Percentiles rank a stretch among this genome's conserved stretches.
Conservation (phyloP, 2,888 invertebrate genomes). For the Zhuqinia jingwanae region DNA sequence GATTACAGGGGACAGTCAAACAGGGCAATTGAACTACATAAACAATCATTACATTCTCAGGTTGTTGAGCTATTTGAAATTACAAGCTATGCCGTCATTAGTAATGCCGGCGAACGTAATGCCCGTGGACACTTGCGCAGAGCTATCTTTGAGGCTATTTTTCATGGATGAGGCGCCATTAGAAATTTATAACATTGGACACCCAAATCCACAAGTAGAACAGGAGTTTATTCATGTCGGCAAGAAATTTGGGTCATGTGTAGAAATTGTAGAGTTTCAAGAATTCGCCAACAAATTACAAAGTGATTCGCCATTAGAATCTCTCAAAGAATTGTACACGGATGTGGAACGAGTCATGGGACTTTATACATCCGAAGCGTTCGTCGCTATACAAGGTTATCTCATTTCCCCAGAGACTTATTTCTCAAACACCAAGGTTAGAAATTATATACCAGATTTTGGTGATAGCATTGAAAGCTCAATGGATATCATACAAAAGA, state of each 20-base stretch:
- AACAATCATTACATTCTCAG: conserved; percentile 40
- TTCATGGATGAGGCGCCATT: conserved; percentile 25
- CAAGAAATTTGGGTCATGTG: conserved; percentile 38
- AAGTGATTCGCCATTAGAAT: conserved; percentile 17
- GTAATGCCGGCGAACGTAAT: neutral
- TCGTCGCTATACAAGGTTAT: conserved; percentile 21
- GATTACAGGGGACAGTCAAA: conserved; percentile 26
- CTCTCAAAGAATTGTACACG: conserved; percentile 25
- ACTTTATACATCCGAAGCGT: conserved; percentile 26
- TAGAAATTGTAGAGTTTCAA: conserved; percentile 53
- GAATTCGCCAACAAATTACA: conserved; percentile 26
- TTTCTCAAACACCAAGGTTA: conserved; percentile 44
- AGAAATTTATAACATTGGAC: conserved; percentile 59
- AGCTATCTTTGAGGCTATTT: conserved; percentile 13
- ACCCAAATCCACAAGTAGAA: conserved; percentile 59
- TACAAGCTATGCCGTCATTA: neutral
- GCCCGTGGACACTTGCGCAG: conserved; percentile 31
- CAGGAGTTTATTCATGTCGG: conserved; percentile 55
- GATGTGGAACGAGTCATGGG: conserved; percentile 18
- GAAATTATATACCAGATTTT: conserved; percentile 44
- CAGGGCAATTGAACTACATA: conserved; percentile 28
- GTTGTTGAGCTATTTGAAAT: conserved; percentile 30
- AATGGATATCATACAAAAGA: conserved; percentile 54
- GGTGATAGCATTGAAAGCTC: conserved; percentile 33
- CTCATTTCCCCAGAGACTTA: conserved; percentile 32